phyloP scores from a whole-genome alignment of 2,888 invertebrate genomes.

The Eupithecia inturbata region DNA sequence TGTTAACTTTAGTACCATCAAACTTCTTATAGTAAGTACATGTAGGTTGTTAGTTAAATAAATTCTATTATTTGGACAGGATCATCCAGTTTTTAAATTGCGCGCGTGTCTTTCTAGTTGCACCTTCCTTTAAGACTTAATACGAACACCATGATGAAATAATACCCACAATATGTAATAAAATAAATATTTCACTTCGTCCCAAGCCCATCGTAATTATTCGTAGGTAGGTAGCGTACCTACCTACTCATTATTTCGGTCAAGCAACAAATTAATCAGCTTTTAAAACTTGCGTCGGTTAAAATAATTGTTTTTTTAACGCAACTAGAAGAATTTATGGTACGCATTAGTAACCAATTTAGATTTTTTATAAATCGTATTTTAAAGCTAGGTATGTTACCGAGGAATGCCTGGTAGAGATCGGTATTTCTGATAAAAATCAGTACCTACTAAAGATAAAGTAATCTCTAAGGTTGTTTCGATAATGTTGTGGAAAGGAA shows the following conservation, averaged over 20 bases:
- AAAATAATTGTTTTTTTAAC: slow-evolving; percentile 33
- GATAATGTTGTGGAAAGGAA: slow-evolving; percentile 17
- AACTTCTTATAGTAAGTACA: too few relatives aligned
- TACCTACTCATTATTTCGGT: slow-evolving; percentile 15
- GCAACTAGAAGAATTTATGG: slow-evolving; percentile 31
- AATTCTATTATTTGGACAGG: neutral
- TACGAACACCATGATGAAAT: neutral
- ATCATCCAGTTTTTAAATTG: neutral
- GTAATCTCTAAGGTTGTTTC: slow-evolving; percentile 32
- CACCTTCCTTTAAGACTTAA: neutral
- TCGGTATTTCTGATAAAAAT: slow-evolving; percentile 40
- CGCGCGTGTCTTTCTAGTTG: neutral
- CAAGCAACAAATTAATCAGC: slow-evolving; percentile 20
- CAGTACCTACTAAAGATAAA: slow-evolving; percentile 16
- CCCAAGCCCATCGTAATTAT: neutral
- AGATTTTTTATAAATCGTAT: slow-evolving; percentile 41
- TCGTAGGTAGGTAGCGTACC: too few relatives aligned
- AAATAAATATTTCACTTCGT: neutral
- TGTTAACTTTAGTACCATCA: too few relatives aligned
- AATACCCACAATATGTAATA: neutral
- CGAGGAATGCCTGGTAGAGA: slow-evolving; percentile 42
- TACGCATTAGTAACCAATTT: slow-evolving; percentile 40
- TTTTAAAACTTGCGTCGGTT: slow-evolving; percentile 18
- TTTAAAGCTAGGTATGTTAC: slow-evolving; percentile 42
- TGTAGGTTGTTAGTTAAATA: neutral